A percentile compares a stretch with the other conserved stretches of the same genome.
These are phyloP conservation scores for Mechanitis messenoides DNA, from an alignment of 2,888 invertebrate species.

Conservation along the genomic window DNA sequence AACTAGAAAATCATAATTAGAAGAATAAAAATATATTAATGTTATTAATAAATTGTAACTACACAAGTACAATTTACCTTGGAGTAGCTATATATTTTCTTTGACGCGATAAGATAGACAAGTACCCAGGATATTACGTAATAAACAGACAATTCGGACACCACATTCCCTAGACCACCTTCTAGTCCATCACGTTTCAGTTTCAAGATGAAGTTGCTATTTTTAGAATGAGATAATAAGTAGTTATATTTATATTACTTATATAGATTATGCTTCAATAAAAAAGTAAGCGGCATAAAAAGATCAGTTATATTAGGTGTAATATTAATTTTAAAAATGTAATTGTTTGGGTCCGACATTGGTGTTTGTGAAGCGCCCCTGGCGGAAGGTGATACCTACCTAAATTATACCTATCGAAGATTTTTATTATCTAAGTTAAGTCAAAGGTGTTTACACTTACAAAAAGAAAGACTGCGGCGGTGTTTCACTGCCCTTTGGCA, in stretches of 20 bases:
- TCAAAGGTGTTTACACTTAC: slow-evolving; percentile 42
- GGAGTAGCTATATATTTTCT: slow-evolving; percentile 64
- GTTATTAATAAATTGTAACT: no score
- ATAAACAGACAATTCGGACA: slow-evolving; percentile 56
- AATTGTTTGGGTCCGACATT: no score
- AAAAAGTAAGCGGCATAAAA: no score
- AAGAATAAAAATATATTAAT: no score
- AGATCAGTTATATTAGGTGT: no score
- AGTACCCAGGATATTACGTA: slow-evolving; percentile 59
- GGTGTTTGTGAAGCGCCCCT: no score
- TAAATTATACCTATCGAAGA: neutral
- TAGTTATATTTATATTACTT: neutral
- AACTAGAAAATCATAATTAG: slow-evolving; percentile 38
- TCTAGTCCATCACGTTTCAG: slow-evolving; percentile 54
- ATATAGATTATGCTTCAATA: no score
- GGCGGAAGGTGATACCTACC: neutral
- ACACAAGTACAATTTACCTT: slow-evolving; percentile 41
- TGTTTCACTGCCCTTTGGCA: slow-evolving; percentile 51
- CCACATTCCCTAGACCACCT: slow-evolving; percentile 57
- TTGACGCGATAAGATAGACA: slow-evolving; percentile 59
- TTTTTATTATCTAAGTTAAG: neutral
- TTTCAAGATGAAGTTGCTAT: slow-evolving; percentile 59
- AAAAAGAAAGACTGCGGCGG: slow-evolving; percentile 64
- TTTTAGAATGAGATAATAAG: neutral
- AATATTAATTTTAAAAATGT: no score